Conservation (phyloP, 2,113 vertebrate species). For the Ceyx cyanopectus region DNA sequence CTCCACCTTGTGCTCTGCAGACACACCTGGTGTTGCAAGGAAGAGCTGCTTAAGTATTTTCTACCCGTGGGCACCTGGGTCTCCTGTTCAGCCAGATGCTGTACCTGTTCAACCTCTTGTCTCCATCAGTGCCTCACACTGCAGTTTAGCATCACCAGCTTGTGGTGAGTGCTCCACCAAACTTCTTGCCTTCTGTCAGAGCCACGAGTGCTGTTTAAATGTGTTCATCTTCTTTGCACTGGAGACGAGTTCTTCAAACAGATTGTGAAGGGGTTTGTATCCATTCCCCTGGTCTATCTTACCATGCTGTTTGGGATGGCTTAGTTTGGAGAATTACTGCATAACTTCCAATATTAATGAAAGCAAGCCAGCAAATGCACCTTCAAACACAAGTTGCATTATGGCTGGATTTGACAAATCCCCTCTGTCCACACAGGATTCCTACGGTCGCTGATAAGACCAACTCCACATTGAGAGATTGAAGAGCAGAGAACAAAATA, state of each 20-base stretch:
- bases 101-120: accelerated
- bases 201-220: background rate
- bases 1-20: background rate
- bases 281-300: background rate
- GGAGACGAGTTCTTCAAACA: background rate
- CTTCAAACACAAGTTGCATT: constrained; percentile 29
- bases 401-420: constrained; percentile 14
- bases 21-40: background rate
- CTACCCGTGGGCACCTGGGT: background rate
- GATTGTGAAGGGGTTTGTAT: background rate
- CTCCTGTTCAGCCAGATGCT: background rate
- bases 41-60: accelerated
- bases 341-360: constrained; percentile 30
- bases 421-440: background rate
- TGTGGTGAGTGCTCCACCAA: background rate
- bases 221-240: background rate
- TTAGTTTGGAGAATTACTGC: constrained; percentile 30
- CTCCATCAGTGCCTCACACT: background rate
- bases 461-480: background rate
- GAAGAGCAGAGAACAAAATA: constrained; percentile 5
- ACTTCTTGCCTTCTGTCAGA: background rate
- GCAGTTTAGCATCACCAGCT: background rate
- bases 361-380: background rate
- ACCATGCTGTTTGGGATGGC: background rate
- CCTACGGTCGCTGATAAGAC: background rate